A percentile compares a stretch with the other conserved stretches of the same genome.
Evolutionary conservation across 2,797 vertebrate genomes (phyloP).

Genomic region (Tinamus major): DNA sequence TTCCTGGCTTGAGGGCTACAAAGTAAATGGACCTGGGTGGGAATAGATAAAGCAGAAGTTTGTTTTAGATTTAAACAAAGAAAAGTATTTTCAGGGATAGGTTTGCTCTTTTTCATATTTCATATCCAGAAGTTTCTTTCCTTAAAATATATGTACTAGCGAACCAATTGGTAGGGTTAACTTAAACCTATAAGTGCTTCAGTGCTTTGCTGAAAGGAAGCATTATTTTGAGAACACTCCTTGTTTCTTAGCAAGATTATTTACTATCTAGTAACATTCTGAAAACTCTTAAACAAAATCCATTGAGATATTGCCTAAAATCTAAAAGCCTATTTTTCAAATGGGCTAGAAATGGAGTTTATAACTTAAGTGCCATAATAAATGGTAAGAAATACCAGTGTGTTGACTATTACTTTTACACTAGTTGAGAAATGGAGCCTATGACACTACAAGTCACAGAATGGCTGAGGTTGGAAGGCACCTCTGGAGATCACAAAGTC

Average conservation of each 20-base stretch:
- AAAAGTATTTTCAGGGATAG: neutral
- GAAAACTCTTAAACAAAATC: neutral
- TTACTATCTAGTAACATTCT: neutral
- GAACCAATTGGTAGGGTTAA: neutral
- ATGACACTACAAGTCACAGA: neutral
- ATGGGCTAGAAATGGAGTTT: constrained; percentile 7
- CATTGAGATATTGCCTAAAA: constrained; percentile 32
- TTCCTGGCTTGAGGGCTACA: neutral
- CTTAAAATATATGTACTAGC: neutral
- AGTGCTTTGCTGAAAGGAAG: neutral
- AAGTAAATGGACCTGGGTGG: neutral
- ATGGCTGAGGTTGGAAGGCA: too few relatives aligned
- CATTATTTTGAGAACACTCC: constrained; percentile 8
- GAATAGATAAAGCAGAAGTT: neutral
- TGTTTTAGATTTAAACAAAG: neutral
- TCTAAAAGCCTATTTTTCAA: neutral
- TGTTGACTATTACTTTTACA: constrained; percentile 25
- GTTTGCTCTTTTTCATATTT: neutral
- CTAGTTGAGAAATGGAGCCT: neutral
- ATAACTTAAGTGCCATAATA: constrained; percentile 59
- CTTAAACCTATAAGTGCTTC: neutral
- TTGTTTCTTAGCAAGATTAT: neutral
- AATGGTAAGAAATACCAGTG: constrained; percentile 21
- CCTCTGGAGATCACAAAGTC: too few relatives aligned
- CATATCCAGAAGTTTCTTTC: neutral